A percentile compares a stretch with the other conserved stretches of the same genome.
These are phyloP conservation scores for Cephus nigrinus DNA, from an alignment of 2,888 invertebrate species.

Conservation along the genomic window DNA sequence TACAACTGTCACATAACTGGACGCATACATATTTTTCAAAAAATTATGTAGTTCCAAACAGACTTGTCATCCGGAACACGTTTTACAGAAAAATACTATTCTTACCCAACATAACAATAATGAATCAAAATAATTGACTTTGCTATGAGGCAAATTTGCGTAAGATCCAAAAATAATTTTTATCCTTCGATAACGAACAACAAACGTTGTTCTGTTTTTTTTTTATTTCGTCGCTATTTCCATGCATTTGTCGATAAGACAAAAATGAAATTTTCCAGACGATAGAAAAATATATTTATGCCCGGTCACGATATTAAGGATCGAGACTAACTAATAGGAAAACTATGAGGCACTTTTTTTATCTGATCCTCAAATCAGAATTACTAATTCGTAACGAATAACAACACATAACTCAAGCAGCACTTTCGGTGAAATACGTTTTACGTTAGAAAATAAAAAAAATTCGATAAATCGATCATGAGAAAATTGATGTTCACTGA, in stretches of 20 bases:
- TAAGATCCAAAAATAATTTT: background rate
- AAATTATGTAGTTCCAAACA: background rate
- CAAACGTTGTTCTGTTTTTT: background rate
- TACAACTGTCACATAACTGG: background rate
- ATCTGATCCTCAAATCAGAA: background rate
- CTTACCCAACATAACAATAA: background rate
- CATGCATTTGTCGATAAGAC: background rate
- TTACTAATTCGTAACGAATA: background rate
- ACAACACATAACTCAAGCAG: background rate
- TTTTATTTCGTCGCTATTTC: background rate
- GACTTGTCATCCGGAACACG: background rate
- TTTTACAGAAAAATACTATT: background rate
- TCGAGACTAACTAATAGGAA: background rate
- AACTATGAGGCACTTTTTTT: background rate
- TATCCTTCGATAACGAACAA: background rate
- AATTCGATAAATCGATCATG: no score
- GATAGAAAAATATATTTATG: background rate
- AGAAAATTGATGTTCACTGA: background rate
- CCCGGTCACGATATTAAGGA: background rate
- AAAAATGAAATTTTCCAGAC: background rate
- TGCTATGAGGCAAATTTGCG: background rate
- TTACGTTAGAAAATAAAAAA: background rate
- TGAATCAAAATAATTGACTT: background rate
- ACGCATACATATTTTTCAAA: no score
- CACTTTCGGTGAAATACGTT: background rate